Conservation (phyloP, 2,113 vertebrate genomes). For the Xiphophorus hellerii region DNA sequence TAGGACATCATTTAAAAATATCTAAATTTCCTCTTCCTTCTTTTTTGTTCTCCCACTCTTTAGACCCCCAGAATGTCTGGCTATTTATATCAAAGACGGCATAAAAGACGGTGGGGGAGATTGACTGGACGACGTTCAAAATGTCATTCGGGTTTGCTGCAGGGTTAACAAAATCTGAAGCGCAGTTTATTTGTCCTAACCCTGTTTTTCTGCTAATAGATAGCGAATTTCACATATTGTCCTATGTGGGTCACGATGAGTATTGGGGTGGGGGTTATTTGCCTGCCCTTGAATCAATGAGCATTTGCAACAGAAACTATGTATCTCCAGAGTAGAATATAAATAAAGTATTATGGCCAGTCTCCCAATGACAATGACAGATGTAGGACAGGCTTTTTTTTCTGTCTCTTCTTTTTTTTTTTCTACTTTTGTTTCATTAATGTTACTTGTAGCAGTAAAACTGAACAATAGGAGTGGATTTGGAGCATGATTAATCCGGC, state of each 20-base stretch:
- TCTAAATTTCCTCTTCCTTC: slow-evolving; percentile 90
- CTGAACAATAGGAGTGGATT: slow-evolving; percentile 70
- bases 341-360: slow-evolving; percentile 81
- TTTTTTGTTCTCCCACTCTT: slow-evolving; percentile 69
- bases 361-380: slow-evolving; percentile 82
- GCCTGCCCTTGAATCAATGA: slow-evolving; percentile 84
- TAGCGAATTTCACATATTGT: slow-evolving; percentile 62
- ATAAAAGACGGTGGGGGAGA: slow-evolving; percentile 58
- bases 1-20: slow-evolving; percentile 99
- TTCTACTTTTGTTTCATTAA: slow-evolving; percentile 79
- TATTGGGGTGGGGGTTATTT: slow-evolving; percentile 75
- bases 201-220: slow-evolving; percentile 74
- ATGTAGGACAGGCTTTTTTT: slow-evolving; percentile 79
- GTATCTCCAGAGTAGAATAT: slow-evolving; percentile 78
- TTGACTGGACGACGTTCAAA: slow-evolving; percentile 62
- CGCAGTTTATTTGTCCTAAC: slow-evolving; percentile 79
- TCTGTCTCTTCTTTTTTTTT: slow-evolving; percentile 42
- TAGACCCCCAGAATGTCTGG: slow-evolving; percentile 65
- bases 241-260: slow-evolving; percentile 81
- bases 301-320: slow-evolving; percentile 79
- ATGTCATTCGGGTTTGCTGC: slow-evolving; percentile 54
- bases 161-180: slow-evolving; percentile 52
- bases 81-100: slow-evolving; percentile 75
- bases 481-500: slow-evolving; percentile 74
- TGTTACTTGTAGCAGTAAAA: slow-evolving; percentile 68